Evolutionary conservation across 2,113 vertebrate genomes (phyloP).

Genomic region (Hoplias malabaricus): DNA sequence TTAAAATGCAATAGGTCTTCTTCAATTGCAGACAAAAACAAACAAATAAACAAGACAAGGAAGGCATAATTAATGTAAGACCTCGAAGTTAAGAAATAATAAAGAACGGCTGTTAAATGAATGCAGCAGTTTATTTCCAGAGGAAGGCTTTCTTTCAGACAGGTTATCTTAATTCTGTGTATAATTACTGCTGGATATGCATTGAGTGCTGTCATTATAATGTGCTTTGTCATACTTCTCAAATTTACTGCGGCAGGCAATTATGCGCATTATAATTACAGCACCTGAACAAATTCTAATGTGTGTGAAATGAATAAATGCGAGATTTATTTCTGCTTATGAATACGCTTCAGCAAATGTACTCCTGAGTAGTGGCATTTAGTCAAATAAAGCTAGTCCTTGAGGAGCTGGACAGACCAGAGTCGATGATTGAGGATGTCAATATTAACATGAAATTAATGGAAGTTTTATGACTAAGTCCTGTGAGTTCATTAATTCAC

Average conservation of each 20-base stretch:
- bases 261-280: neutral
- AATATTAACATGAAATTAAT: too few species aligned
- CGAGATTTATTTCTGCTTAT: too few species aligned
- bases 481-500: too few species aligned
- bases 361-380: too few species aligned
- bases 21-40: neutral
- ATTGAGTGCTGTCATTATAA: neutral
- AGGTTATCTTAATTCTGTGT: too few species aligned
- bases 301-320: too few species aligned
- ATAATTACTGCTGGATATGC: neutral
- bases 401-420: too few species aligned
- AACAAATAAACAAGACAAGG: neutral
- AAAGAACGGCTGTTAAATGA: neutral
- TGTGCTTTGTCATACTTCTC: neutral
- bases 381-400: too few species aligned
- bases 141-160: too few species aligned
- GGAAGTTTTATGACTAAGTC: too few species aligned
- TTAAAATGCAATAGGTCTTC: neutral
- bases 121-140: neutral
- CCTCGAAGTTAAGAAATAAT: neutral
- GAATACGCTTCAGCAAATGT: too few species aligned
- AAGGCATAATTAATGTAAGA: neutral
- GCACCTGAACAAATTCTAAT: neutral
- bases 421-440: too few species aligned
- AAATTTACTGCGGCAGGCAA: neutral